Evolutionary conservation across 2,888 invertebrate genomes (phyloP).

Genomic region (Sinodicranocentrus sp.): DNA sequence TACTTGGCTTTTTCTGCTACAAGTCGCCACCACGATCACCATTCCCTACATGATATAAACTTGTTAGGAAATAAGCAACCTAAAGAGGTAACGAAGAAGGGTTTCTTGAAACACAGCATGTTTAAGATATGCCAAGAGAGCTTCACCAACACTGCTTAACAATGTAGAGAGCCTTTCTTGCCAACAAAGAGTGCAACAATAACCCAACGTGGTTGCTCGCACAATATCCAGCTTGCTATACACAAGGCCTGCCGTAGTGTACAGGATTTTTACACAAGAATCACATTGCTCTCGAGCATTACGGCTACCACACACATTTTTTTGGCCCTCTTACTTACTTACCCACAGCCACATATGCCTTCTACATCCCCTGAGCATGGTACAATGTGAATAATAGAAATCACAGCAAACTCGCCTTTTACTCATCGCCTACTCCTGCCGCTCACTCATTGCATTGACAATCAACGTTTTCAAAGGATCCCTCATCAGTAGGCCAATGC

Average conservation of each 20-base stretch:
- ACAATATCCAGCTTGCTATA: too few relatives aligned
- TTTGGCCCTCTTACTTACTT: neutral
- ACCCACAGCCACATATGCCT: neutral
- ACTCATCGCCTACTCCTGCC: neutral
- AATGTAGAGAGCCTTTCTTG: neutral
- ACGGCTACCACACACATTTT: neutral
- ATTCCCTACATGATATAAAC: too few relatives aligned
- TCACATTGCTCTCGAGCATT: neutral
- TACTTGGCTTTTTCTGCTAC: too few relatives aligned
- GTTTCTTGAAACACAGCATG: neutral
- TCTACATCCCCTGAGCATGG: neutral
- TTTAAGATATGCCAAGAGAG: neutral
- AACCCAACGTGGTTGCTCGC: neutral
- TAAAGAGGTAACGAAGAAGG: neutral
- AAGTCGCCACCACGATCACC: too few relatives aligned
- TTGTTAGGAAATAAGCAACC: too few relatives aligned
- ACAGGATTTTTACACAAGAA: neutral
- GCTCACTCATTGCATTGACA: slow-evolving; percentile 43
- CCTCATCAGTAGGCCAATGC: slow-evolving; percentile 60
- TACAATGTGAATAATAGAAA: neutral
- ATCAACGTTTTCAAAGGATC: slow-evolving; percentile 44
- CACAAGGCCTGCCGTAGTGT: neutral
- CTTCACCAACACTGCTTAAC: neutral
- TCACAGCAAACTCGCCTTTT: neutral
- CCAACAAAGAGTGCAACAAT: neutral